Evolutionary conservation across 2,888 invertebrate genomes (phyloP).

Genomic region (Tholera decimalis): DNA sequence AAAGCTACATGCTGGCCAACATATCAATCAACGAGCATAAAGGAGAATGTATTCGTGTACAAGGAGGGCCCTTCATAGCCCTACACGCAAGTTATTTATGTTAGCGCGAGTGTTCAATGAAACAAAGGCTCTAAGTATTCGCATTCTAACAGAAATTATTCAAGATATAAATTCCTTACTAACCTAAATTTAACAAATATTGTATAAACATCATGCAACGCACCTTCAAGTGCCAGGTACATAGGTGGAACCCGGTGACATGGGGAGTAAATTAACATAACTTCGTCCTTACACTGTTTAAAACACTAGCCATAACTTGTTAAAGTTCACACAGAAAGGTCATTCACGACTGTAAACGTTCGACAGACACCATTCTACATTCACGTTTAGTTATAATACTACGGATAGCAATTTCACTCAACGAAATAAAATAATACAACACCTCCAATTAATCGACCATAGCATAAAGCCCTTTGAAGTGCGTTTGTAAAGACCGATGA

Average conservation of each 20-base stretch:
- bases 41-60: conserved; percentile 66
- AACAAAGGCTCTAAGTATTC: conserved; percentile 61
- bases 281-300: conserved; percentile 84
- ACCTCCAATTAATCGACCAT: conserved; percentile 78
- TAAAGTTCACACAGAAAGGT: conserved; percentile 69
- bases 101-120: conserved; percentile 65
- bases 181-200: conserved; percentile 33
- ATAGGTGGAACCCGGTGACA: conserved; percentile 89
- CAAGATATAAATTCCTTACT: conserved; percentile 19
- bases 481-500: conserved; percentile 62
- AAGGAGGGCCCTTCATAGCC: conserved; percentile 75
- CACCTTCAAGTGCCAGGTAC: conserved; percentile 87
- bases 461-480: conserved; percentile 70
- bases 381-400: conserved; percentile 79
- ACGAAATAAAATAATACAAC: conserved; percentile 74
- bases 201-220: conserved; percentile 74
- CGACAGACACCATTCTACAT: conserved; percentile 73
- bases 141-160: conserved; percentile 49
- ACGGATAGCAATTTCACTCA: conserved; percentile 63
- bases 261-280: conserved; percentile 87
- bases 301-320: conserved; percentile 82
- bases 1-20: conserved; percentile 42
- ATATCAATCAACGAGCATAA: conserved; percentile 60
- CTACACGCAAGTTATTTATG: conserved; percentile 77
- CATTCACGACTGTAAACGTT: conserved; percentile 67